These are phyloP conservation scores for Cheilosia urbana DNA, from an alignment of 2,888 invertebrate species.

Conservation along the genomic window DNA sequence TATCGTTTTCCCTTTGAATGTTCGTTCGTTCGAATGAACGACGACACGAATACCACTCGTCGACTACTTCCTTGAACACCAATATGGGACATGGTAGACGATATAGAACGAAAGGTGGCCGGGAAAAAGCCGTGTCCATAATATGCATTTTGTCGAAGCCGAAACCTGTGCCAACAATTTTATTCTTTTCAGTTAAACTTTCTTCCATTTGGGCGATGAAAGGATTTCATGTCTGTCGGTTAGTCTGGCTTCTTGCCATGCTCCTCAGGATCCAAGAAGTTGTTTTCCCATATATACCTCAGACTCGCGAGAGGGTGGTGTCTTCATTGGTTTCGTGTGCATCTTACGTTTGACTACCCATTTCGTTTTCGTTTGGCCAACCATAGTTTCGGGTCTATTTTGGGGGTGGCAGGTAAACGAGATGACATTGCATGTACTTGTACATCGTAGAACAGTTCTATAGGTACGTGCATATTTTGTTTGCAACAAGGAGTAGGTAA, in stretches of 20 bases:
- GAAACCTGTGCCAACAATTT: constrained; percentile 49
- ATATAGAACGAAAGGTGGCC: constrained; percentile 19
- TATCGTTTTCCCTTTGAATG: constrained; percentile 15
- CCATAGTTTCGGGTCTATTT: constrained; percentile 47
- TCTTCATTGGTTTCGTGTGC: constrained; percentile 33
- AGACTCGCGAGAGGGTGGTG: neutral
- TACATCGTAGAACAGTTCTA: constrained; percentile 39
- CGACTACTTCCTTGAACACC: constrained; percentile 4
- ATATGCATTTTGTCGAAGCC: constrained; percentile 16
- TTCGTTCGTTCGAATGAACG: constrained; percentile 7
- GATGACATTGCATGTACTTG: constrained; percentile 52
- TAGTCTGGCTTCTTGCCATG: constrained; percentile 64
- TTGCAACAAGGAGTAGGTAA: neutral
- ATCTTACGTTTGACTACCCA: constrained; percentile 48
- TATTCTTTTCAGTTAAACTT: constrained; percentile 44
- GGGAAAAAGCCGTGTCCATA: constrained; percentile 11
- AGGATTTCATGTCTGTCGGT: constrained; percentile 52
- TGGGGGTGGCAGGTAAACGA: constrained; percentile 53
- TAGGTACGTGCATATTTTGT: constrained; percentile 18
- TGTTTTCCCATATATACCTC: constrained; percentile 31
- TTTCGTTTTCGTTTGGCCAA: constrained; percentile 49
- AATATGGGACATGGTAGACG: constrained; percentile 27
- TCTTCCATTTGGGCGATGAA: constrained; percentile 24
- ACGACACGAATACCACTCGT: constrained; percentile 2
- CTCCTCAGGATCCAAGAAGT: constrained; percentile 22